Conservation (phyloP, 2,888 invertebrate genomes). For the Cremastobaeus sp. region DNA sequence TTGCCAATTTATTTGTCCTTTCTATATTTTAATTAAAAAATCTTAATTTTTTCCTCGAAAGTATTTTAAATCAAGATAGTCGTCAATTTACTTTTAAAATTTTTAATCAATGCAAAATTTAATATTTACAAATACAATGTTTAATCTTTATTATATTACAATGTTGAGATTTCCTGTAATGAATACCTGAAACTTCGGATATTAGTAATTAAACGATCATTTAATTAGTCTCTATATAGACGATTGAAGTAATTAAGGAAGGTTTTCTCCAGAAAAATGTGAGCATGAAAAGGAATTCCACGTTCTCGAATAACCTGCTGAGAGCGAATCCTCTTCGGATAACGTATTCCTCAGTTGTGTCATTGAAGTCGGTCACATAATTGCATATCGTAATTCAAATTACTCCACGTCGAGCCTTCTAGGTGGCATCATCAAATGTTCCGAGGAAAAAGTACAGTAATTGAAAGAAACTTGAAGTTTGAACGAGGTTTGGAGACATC, state of each 20-base stretch:
- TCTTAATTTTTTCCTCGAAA: too few species aligned
- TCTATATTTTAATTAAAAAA: too few species aligned
- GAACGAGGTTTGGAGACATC: constrained; percentile 27
- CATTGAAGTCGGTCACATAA: constrained; percentile 47
- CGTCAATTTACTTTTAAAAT: too few species aligned
- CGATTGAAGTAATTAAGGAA: constrained; percentile 26
- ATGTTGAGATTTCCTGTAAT: too few species aligned
- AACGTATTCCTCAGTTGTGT: constrained; percentile 51
- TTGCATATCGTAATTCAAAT: constrained; percentile 46
- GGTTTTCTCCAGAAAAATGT: constrained; percentile 30
- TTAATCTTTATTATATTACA: constrained; percentile 36
- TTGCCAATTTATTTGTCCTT: too few species aligned
- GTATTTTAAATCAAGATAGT: too few species aligned
- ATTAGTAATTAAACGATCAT: constrained; percentile 48
- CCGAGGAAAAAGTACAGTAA: constrained; percentile 26
- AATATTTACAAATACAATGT: constrained; percentile 17
- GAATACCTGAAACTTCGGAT: constrained; percentile 30
- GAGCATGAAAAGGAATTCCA: constrained; percentile 31
- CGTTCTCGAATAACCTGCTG: constrained; percentile 48
- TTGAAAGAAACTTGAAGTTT: constrained; percentile 22
- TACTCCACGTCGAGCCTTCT: constrained; percentile 31
- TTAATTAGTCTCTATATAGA: constrained; percentile 48
- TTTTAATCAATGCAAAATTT: too few species aligned
- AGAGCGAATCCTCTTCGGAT: constrained; percentile 39
- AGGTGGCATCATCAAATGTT: constrained; percentile 39